A percentile compares a stretch with the other conserved stretches of the same genome.
These are phyloP conservation scores for Sphaeramia orbicularis DNA, from an alignment of 2,797 vertebrate genomes.

Conservation along the genomic window DNA sequence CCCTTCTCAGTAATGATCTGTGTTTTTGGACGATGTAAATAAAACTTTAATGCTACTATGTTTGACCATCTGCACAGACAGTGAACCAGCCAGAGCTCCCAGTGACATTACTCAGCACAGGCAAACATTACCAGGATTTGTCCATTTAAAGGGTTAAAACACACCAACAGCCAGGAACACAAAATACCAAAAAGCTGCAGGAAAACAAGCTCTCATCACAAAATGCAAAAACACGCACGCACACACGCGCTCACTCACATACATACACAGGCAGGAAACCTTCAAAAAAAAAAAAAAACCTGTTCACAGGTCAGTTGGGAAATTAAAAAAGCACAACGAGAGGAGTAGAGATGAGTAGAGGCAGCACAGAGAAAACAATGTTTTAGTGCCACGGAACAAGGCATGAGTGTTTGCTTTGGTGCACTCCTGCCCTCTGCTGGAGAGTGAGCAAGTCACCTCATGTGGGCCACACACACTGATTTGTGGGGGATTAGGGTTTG, in stretches of 20 bases:
- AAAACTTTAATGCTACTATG: too few relatives aligned
- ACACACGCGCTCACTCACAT: slow-evolving; percentile 29
- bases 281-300: slow-evolving; percentile 41
- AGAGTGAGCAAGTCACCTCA: slow-evolving; percentile 66
- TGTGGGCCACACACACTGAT: slow-evolving; percentile 75
- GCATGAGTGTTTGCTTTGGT: slow-evolving; percentile 74
- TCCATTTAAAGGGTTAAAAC: slow-evolving; percentile 63
- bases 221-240: slow-evolving; percentile 44
- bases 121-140: slow-evolving; percentile 18
- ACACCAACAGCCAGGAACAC: slow-evolving; percentile 76
- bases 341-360: slow-evolving; percentile 70
- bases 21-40: too few relatives aligned
- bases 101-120: slow-evolving; percentile 64
- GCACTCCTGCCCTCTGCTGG: slow-evolving; percentile 78
- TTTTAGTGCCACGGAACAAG: slow-evolving; percentile 78
- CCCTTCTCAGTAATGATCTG: too few relatives aligned
- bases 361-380: slow-evolving; percentile 74
- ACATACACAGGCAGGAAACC: slow-evolving; percentile 48
- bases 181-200: slow-evolving; percentile 80
- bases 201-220: slow-evolving; percentile 65
- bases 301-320: slow-evolving; percentile 60
- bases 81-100: slow-evolving; percentile 51
- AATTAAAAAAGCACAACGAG: slow-evolving; percentile 69
- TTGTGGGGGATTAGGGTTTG: slow-evolving; percentile 63
- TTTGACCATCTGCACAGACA: too few relatives aligned